A percentile compares a stretch with the other conserved stretches of the same genome.
Evolutionary conservation across 2,888 invertebrate genomes (phyloP).

Genomic region (Mythimna loreyi): DNA sequence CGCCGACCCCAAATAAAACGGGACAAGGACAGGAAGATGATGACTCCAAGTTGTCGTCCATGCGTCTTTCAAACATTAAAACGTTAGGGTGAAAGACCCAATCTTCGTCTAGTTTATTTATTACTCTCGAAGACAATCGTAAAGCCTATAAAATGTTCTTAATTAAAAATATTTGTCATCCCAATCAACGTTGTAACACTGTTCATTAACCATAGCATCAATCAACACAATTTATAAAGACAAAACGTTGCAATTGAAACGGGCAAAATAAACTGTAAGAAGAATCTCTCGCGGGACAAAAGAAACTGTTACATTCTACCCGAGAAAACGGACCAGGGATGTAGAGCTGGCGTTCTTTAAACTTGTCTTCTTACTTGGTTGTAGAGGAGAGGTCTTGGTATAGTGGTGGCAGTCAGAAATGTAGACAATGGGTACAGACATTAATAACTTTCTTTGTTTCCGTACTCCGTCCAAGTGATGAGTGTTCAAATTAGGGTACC

Average conservation of each 20-base stretch:
- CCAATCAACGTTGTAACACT: slow-evolving; percentile 43
- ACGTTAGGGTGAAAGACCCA: slow-evolving; percentile 18
- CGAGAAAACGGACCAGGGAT: slow-evolving; percentile 73
- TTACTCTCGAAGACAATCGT: slow-evolving; percentile 6
- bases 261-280: slow-evolving; percentile 77
- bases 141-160: slow-evolving; percentile 24
- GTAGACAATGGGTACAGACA: slow-evolving; percentile 86
- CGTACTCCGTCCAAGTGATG: slow-evolving; percentile 74
- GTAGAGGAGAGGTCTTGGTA: slow-evolving; percentile 68
- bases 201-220: slow-evolving; percentile 66
- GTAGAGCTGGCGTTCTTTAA: slow-evolving; percentile 67
- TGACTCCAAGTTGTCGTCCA: slow-evolving; percentile 16
- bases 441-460: slow-evolving; percentile 90
- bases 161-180: slow-evolving; percentile 52
- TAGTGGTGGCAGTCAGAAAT: slow-evolving; percentile 77
- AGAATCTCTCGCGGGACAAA: slow-evolving; percentile 82
- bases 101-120: slow-evolving; percentile 5
- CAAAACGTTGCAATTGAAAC: slow-evolving; percentile 76
- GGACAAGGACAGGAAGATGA: too few species aligned
- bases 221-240: slow-evolving; percentile 76
- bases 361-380: slow-evolving; percentile 54
- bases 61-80: slow-evolving; percentile 11
- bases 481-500: slow-evolving; percentile 69
- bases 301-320: slow-evolving; percentile 82
- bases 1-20: too few species aligned